Evolutionary conservation across 2,888 invertebrate genomes (phyloP), one percentile per base, ranked within the genome.

Genomic region (Pteria penguin): DNA sequence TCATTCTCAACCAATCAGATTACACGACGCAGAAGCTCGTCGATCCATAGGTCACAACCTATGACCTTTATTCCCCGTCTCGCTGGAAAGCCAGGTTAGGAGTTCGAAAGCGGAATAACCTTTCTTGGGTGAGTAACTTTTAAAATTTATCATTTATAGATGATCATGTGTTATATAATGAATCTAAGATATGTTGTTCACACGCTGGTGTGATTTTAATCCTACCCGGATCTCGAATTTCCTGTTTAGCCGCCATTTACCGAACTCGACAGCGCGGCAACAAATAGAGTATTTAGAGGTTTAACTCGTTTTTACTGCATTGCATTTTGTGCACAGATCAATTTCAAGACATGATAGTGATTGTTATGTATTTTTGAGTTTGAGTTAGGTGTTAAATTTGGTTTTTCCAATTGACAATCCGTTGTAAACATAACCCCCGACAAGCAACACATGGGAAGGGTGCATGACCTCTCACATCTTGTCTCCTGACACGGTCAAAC

Each of bases 1-100:
- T 86, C 81, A 84, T 78, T 74, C 67, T 83, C 67, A 79, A 63
- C 89, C 88, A 89, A 89, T 89, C 81, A 85, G 77, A 82, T 78
- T 72, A 62, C 54, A 78, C 72, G 63, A 75, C 72, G 76, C 66
- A 75, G 71, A 33, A 79, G 84, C 83, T 83, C 84, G 83, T 81
- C 79, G 74, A 78, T 75, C 81, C 79, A 82, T 81, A 81, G 89
- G 89, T 89, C 89, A 89, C 88, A 88, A 89, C 87, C 89, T 87
- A 85, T 89, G 89, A 89, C 89, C 89, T 89, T 89, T 89, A 84
- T 83, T 78, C 78, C 84, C 81, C 85, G n/a, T 83, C 84, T 83
- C 83, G 75, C 76, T 79, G 77, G 32, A 33, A 68, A 31, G 68
- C 26, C 57, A 31, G 57, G 31, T 31, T 52, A 52, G 55, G 32